Evolutionary conservation across 2,113 vertebrate species (phyloP).

Genomic region (Chaenogobius annularis): DNA sequence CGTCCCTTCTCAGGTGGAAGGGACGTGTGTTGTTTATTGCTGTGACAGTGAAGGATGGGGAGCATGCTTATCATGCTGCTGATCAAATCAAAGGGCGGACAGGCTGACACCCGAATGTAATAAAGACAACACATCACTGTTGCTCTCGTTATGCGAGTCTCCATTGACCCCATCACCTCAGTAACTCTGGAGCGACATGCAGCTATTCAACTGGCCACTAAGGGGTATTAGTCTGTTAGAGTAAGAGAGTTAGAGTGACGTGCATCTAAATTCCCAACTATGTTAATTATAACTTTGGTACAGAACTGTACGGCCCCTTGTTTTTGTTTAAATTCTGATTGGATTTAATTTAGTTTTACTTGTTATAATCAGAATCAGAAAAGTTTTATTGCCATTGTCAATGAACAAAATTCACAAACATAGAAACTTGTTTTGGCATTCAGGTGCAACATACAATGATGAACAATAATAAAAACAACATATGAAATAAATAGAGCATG

Average conservation of each 20-base stretch:
- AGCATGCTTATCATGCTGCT: slow-evolving; percentile 32
- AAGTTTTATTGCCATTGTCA: too few relatives aligned
- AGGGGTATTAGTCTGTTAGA: slow-evolving; percentile 35
- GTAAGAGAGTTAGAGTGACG: background rate
- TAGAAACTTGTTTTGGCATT: too few relatives aligned
- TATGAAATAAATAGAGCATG: too few relatives aligned
- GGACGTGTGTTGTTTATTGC: slow-evolving; percentile 12
- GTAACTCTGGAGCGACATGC: slow-evolving; percentile 16
- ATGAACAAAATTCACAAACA: too few relatives aligned
- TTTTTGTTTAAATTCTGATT: too few relatives aligned
- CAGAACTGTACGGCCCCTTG: background rate
- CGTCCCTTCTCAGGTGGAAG: background rate
- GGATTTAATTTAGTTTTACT: background rate
- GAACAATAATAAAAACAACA: too few relatives aligned
- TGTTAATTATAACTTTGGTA: background rate
- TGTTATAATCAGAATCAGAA: too few relatives aligned
- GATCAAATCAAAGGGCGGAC: slow-evolving; percentile 53
- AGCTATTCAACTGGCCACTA: slow-evolving; percentile 5
- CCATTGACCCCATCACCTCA: slow-evolving; percentile 46
- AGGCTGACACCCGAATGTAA: slow-evolving; percentile 33
- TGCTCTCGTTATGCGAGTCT: slow-evolving; percentile 51
- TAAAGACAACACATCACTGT: slow-evolving; percentile 53
- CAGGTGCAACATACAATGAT: too few relatives aligned
- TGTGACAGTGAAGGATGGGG: slow-evolving; percentile 45
- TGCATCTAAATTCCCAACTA: background rate